Evolutionary conservation across 2,113 vertebrate genomes (phyloP), one percentile per base, ranked within the genome.

Genomic region (Ursus arctos): DNA sequence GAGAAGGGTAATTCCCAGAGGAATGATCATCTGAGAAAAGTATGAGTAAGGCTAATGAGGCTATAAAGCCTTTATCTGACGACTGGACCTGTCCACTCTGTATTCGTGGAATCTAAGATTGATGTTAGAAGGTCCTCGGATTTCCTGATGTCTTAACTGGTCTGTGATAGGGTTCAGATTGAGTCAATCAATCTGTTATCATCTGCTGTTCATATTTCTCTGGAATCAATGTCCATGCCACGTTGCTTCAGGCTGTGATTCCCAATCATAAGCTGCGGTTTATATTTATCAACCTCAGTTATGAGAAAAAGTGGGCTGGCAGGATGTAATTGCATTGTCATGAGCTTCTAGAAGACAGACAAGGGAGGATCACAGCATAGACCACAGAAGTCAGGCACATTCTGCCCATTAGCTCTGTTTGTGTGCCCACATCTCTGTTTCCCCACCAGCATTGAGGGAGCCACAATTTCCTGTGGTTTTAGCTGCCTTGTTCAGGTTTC

Each of bases 231-330:
- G 88, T 43, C 33, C 80, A 79, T 65, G 79, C 72, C 26, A 59
- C 0, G 0, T 51, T 91, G 93, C 93, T 93, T 76, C 33, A 49
- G 95, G 86, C 82, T 93, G 51, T 95, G 95, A 96, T 88, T 96
- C 86, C 43, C 72, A 96, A 59, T 93, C 96, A 96, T 87, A 94
- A 97, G 95, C 33, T 33, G 61, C 51, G 95, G 89, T 89, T 95
- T 96, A 57, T 83, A 89, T 95, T 97, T 95, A 96, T 95, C 93
- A 97, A 76, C 74, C 93, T 90, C 61, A 80, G 93, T 95, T 96
- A 94, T 22, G 79, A 97, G 96, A 93, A 92, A 96, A 96, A 97
- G 80, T 81, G 96, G 76, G 69, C 92, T 88, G 79, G 91, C 89
- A 89, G 89, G 94, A 84, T 89, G 69, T 96, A 97, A 97, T 96